Conservation (phyloP, 2,797 vertebrate species). For the Sebastes baramenuke region DNA sequence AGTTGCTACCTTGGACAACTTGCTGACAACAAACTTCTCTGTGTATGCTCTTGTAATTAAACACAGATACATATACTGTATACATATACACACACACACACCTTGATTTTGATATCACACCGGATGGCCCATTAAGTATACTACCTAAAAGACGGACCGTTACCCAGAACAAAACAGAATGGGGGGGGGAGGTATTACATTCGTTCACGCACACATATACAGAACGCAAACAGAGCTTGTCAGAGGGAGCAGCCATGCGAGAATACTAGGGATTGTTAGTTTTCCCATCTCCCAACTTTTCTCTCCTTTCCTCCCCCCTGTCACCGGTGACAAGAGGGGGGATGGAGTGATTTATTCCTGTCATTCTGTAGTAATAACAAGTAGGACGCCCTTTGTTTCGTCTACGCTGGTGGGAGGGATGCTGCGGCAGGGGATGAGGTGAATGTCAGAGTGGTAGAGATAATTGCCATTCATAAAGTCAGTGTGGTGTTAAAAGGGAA, state of each 20-base stretch:
- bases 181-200: constrained; percentile 15
- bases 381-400: constrained; percentile 47
- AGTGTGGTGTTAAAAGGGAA: constrained; percentile 51
- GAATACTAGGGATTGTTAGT: constrained; percentile 58
- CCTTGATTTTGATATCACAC: constrained; percentile 8
- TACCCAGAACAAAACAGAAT: constrained; percentile 26
- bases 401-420: constrained; percentile 31
- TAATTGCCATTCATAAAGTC: constrained; percentile 63
- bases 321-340: constrained; percentile 45
- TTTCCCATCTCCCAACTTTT: constrained; percentile 46
- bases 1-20: not conserved
- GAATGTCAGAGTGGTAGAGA: constrained; percentile 44
- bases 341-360: constrained; percentile 65
- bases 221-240: constrained; percentile 11
- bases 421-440: constrained; percentile 40
- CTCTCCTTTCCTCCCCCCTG: constrained; percentile 11
- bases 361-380: constrained; percentile 68
- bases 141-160: constrained; percentile 25
- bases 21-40: not conserved
- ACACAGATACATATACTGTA: not conserved
- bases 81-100: not conserved
- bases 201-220: constrained; percentile 10
- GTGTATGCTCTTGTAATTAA: not conserved
- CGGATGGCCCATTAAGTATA: constrained; percentile 40
- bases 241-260: constrained; percentile 27